Evolutionary conservation across 2,888 invertebrate genomes (phyloP).

Genomic region (Caenorhabditis sp.): DNA sequence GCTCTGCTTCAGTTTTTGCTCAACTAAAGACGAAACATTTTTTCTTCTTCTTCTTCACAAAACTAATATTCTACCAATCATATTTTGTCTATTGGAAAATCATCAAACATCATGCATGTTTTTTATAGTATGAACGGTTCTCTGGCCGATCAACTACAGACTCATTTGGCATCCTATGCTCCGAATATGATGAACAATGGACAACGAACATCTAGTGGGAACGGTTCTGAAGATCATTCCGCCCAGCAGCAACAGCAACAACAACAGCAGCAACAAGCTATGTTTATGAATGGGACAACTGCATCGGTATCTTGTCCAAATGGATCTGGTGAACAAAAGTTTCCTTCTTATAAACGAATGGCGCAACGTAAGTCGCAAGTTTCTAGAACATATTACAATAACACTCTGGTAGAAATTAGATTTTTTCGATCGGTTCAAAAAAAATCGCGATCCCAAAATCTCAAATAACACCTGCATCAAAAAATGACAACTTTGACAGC

Average conservation of each 20-base stretch:
- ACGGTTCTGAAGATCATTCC: background rate
- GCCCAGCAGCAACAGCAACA: background rate
- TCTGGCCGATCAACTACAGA: constrained; percentile 47
- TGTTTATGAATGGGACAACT: constrained; percentile 36
- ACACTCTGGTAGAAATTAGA: too few species aligned
- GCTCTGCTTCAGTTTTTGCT: constrained; percentile 29
- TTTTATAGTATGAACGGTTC: constrained; percentile 54
- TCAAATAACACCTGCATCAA: too few species aligned
- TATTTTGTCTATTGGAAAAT: background rate
- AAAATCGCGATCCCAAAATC: too few species aligned
- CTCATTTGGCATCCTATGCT: constrained; percentile 25
- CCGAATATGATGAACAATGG: constrained; percentile 16
- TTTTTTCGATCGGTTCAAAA: too few species aligned
- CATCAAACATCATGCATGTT: constrained; percentile 18
- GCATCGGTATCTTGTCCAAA: constrained; percentile 28
- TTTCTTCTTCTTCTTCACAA: background rate
- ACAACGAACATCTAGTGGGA: background rate
- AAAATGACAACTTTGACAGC: background rate
- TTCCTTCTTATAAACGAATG: constrained; percentile 58
- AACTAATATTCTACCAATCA: too few species aligned
- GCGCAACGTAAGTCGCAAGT: constrained; percentile 50
- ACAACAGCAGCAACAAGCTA: background rate
- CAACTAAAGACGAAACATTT: constrained; percentile 1
- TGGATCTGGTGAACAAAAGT: constrained; percentile 43
- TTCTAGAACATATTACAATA: too few species aligned